phyloP scores from a whole-genome alignment of 2,888 invertebrate genomes.

The Neocrepidodera transversa region DNA sequence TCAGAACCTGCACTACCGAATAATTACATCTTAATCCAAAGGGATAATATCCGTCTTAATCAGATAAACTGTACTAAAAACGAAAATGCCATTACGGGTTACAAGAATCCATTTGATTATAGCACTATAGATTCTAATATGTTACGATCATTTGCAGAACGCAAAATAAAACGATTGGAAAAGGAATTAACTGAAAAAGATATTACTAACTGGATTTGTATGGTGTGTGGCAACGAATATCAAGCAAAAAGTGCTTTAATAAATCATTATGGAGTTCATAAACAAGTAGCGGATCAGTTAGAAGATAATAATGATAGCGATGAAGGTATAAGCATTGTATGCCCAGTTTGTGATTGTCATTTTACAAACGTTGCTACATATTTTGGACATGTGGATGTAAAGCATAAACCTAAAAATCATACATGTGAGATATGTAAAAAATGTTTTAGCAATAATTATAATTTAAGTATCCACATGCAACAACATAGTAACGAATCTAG shows the following conservation, averaged over 20 bases:
- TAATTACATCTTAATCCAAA: no score
- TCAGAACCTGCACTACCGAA: no score
- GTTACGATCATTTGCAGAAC: neutral
- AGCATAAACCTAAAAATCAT: conserved; percentile 46
- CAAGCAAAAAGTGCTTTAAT: conserved; percentile 14
- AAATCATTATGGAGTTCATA: conserved; percentile 34
- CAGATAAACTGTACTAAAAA: no score
- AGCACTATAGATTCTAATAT: neutral
- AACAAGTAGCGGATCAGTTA: conserved; percentile 14
- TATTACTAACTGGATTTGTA: neutral
- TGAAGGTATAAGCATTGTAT: neutral
- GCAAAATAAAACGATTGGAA: neutral
- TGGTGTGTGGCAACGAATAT: conserved; percentile 32
- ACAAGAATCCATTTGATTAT: neutral
- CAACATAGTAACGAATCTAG: neutral
- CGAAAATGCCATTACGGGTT: neutral
- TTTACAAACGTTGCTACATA: neutral
- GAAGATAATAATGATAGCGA: conserved; percentile 2
- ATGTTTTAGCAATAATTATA: conserved; percentile 36
- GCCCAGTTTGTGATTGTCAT: conserved; percentile 16
- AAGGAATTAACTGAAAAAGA: neutral
- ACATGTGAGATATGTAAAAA: conserved; percentile 51
- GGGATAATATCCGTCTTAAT: no score
- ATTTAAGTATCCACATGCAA: conserved; percentile 22
- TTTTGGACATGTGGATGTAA: neutral